Evolutionary conservation across 2,797 vertebrate species (phyloP), one percentile per base, ranked within the genome.

Genomic region (Sebastes vulpes): DNA sequence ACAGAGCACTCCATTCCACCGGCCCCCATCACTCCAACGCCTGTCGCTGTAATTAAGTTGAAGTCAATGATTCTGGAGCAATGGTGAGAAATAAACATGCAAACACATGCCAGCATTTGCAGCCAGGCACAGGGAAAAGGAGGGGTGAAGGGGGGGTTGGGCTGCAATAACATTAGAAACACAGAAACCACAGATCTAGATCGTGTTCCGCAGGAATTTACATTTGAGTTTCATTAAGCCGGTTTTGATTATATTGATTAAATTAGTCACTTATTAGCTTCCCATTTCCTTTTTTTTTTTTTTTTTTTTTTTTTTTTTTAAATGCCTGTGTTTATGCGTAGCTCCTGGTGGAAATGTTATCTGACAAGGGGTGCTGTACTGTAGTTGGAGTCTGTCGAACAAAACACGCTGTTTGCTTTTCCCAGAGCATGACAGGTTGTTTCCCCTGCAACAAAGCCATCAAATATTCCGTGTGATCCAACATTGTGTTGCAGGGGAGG

Each of bases 11-110:
- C 97, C 97, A 96, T 97, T 97, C 97, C 97, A 94, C 96, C 96
- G 65, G 97, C 97, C 97, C 97, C 97, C 97, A 97, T 97, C 97
- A 97, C 97, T 98, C 96, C 97, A 97, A 97, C 96, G 97, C 98
- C 98, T 98, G 98, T 98, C 98, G 97, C 97, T 98, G 97, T 99
- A 99, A 99, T 99, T 99, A 99, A 99, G 98, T 98, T 97, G 97
- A 97, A 98, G 98, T 99, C 98, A 97, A 97, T 98, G 98, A 98
- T 99, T 98, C 97, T 97, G 96, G 96, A 97, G 97, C 96, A 97
- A 97, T 97, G 97, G 97, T 97, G 98, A 95, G 94, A 98, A 99
- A 98, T 98, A 98, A 99, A 99, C 97, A 98, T 97, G 97, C 96
- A 97, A 96, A 97, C 96, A 96, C 96, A 96, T 97, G 97, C 97